Evolutionary conservation across 2,113 vertebrate genomes (phyloP).

Genomic region (Ginglymostoma cirratum): DNA sequence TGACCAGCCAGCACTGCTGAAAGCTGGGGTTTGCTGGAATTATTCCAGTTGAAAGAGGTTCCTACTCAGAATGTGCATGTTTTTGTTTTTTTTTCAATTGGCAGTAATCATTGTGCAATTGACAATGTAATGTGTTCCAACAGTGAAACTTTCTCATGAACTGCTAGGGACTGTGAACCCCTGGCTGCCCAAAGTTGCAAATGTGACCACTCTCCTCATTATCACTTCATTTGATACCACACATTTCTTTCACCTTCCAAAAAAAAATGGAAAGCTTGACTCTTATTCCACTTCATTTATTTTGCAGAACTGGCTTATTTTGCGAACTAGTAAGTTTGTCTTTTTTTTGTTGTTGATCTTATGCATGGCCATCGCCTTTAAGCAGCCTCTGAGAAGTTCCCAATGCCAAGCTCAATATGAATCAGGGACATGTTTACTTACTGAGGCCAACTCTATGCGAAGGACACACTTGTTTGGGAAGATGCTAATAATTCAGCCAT

Average conservation of each 20-base stretch:
- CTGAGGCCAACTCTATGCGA: not conserved
- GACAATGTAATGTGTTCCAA: too few species aligned
- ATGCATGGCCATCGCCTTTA: not conserved
- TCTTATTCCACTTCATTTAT: not conserved
- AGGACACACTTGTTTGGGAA: not conserved
- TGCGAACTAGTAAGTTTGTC: not conserved
- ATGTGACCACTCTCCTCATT: not conserved
- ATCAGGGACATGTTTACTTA: not conserved
- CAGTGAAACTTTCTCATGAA: too few species aligned
- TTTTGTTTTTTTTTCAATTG: too few species aligned
- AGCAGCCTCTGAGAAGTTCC: not conserved
- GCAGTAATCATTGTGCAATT: too few species aligned
- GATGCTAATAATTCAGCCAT: not conserved
- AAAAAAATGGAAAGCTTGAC: not conserved
- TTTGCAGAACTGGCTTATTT: not conserved
- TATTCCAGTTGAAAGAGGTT: too few species aligned
- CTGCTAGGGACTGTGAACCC: too few species aligned
- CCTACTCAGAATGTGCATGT: too few species aligned
- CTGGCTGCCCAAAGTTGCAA: not conserved
- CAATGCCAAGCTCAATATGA: not conserved
- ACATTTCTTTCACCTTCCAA: not conserved
- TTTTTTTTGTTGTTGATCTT: not conserved
- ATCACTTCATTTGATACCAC: not conserved
- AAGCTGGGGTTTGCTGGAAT: too few species aligned
- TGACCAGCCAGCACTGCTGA: too few species aligned